These are phyloP conservation scores for Salminus brasiliensis DNA, from an alignment of 2,113 vertebrate genomes.

Conservation along the genomic window DNA sequence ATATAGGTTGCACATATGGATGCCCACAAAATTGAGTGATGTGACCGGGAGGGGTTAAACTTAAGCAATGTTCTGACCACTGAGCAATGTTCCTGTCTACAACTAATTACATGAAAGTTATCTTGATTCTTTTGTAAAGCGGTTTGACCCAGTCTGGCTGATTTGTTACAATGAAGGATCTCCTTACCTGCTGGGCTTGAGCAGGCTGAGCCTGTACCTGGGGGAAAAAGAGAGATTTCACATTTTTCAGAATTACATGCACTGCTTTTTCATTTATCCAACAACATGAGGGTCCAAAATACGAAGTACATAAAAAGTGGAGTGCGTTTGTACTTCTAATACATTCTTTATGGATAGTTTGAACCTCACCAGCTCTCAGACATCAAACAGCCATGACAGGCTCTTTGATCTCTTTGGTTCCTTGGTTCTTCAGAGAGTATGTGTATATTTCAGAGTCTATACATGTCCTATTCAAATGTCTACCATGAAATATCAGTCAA, in stretches of 20 bases:
- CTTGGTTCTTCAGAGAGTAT: neutral
- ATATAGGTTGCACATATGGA: no score
- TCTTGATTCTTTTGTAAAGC: no score
- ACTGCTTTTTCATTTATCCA: neutral
- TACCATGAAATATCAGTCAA: no score
- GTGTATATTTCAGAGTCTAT: neutral
- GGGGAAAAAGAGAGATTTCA: neutral
- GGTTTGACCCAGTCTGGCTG: no score
- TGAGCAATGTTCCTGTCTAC: no score
- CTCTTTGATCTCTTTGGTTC: neutral
- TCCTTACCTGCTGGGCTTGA: constrained; percentile 24
- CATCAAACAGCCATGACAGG: neutral
- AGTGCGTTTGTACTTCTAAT: neutral
- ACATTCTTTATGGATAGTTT: neutral
- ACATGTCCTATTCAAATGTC: neutral
- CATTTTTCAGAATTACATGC: neutral
- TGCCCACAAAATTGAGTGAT: no score
- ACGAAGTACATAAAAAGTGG: neutral
- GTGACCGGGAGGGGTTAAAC: no score
- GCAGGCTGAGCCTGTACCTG: constrained; percentile 16
- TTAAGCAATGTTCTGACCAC: no score
- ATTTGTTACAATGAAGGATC: neutral
- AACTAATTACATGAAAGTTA: no score
- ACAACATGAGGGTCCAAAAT: neutral
- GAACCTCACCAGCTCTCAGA: neutral